Evolutionary conservation across 2,888 invertebrate genomes (phyloP).

Genomic region (Gasteruption jaculator): DNA sequence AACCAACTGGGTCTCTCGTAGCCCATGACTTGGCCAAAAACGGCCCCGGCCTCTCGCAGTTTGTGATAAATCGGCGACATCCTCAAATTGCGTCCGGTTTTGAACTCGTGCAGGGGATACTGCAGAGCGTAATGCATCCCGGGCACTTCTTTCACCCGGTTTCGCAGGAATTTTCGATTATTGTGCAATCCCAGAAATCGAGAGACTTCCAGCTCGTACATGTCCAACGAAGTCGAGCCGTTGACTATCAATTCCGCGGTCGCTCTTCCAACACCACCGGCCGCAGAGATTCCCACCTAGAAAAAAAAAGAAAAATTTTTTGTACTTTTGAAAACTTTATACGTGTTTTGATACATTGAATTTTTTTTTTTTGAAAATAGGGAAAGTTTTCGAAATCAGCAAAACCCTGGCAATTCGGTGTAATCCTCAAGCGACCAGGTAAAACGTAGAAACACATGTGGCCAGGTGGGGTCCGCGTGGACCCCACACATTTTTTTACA

Average conservation of each 20-base stretch:
- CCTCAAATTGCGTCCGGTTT: conserved; percentile 82
- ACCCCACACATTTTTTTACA: too few species aligned
- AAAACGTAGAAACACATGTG: too few species aligned
- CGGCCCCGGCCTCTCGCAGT: conserved; percentile 83
- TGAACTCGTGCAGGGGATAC: conserved; percentile 83
- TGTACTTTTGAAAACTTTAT: background rate
- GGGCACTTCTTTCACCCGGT: conserved; percentile 89
- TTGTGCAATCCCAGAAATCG: conserved; percentile 91
- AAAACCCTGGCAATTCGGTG: too few species aligned
- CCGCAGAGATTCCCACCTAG: conserved; percentile 84
- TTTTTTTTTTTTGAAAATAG: too few species aligned
- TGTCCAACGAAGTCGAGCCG: conserved; percentile 75
- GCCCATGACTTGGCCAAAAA: conserved; percentile 97
- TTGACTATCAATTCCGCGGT: conserved; percentile 84
- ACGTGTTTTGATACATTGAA: background rate
- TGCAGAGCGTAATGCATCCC: conserved; percentile 78
- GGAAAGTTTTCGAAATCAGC: too few species aligned
- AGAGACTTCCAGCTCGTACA: conserved; percentile 85
- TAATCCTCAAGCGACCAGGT: too few species aligned
- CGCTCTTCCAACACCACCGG: conserved; percentile 90
- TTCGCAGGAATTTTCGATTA: conserved; percentile 86
- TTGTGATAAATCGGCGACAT: conserved; percentile 95
- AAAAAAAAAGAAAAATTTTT: background rate
- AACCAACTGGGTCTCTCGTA: conserved; percentile 96
- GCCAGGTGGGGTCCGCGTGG: too few species aligned